Evolutionary conservation across 2,113 vertebrate species (phyloP).

Genomic region (Leptocoma aspasia): DNA sequence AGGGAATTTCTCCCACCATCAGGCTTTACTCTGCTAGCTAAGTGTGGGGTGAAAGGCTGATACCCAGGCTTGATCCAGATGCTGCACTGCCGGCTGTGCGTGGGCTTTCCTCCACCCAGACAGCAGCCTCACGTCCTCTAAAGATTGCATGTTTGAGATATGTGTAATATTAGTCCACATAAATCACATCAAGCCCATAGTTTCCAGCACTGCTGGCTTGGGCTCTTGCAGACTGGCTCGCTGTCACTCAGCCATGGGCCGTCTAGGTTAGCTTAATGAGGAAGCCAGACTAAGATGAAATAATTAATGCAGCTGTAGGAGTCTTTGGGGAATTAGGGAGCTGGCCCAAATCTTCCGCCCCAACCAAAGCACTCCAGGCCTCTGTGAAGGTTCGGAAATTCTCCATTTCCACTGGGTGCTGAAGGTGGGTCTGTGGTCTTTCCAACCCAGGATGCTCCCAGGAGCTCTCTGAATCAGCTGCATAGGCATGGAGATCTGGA

Average conservation of each 20-base stretch:
- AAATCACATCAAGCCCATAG: conserved; percentile 24
- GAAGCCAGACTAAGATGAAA: conserved; percentile 61
- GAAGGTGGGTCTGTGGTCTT: neutral
- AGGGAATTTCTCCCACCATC: neutral
- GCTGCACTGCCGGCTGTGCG: accelerated
- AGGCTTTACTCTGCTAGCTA: neutral
- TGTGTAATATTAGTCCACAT: conserved; percentile 9
- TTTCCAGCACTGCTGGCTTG: conserved; percentile 35
- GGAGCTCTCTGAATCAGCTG: neutral
- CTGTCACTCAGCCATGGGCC: neutral
- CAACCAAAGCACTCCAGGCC: neutral
- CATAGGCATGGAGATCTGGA: conserved; percentile 20
- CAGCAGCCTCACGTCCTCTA: neutral
- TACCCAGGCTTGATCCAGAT: neutral
- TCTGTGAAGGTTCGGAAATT: neutral
- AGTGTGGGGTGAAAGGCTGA: neutral
- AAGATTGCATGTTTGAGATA: conserved; percentile 39
- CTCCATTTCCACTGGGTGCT: conserved; percentile 16
- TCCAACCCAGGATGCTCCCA: neutral
- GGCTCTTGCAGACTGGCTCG: neutral
- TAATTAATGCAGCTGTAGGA: conserved; percentile 57
- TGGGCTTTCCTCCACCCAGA: neutral
- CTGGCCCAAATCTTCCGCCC: conserved; percentile 16
- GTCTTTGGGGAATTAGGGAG: neutral
- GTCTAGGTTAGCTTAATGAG: conserved; percentile 51